phyloP scores from a whole-genome alignment of 2,797 vertebrate species.

The Pangasius macronema region DNA sequence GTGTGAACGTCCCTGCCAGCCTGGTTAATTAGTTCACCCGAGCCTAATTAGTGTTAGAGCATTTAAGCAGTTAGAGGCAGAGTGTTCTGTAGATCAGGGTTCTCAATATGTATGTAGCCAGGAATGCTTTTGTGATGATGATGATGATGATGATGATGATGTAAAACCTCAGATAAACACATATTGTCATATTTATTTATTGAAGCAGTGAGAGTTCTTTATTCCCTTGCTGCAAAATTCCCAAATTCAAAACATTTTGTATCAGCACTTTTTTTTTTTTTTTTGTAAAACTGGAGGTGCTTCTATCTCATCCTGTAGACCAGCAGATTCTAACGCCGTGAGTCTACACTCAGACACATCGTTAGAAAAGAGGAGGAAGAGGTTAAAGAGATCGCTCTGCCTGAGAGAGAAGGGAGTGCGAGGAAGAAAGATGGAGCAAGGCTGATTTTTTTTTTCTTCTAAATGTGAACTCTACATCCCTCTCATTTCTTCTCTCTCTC shows the following conservation, averaged over 20 bases:
- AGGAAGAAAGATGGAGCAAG: not conserved
- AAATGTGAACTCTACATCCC: not conserved
- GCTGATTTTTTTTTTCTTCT: not conserved
- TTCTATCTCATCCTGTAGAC: not conserved
- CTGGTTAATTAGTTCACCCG: too few relatives aligned
- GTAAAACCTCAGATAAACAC: not conserved
- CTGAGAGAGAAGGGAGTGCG: not conserved
- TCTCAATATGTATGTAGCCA: not conserved
- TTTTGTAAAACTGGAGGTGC: not conserved
- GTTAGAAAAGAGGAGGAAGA: conserved; percentile 18
- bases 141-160: too few relatives aligned
- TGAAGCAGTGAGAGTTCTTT: not conserved
- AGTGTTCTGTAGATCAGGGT: not conserved
- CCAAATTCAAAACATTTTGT: not conserved
- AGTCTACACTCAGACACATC: not conserved
- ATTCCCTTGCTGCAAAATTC: not conserved
- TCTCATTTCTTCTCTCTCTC: not conserved
- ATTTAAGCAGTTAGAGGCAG: not conserved
- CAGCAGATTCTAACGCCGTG: not conserved
- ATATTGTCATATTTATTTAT: not conserved
- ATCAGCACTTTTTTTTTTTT: not conserved
- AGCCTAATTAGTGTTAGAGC: too few relatives aligned
- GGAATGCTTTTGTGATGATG: not conserved
- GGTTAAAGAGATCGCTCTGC: conserved; percentile 39
- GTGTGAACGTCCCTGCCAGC: too few relatives aligned